Conservation (phyloP, 2,113 vertebrate species). For the Apaloderma vittatum region DNA sequence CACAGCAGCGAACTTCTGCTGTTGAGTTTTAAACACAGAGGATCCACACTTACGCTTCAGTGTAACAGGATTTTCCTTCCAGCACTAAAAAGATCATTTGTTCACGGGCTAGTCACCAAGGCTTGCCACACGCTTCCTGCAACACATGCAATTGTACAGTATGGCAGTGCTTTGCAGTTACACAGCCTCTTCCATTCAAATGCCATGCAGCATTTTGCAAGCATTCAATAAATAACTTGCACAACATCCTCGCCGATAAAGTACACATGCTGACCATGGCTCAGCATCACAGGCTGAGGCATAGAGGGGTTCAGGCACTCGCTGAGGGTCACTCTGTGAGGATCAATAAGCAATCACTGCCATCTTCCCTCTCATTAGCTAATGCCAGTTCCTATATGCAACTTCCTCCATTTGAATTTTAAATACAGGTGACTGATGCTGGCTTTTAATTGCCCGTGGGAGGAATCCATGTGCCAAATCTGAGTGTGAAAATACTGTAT, state of each 20-base stretch:
- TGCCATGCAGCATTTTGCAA: background rate
- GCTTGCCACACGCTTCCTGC: background rate
- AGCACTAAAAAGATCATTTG: background rate
- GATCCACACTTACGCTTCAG: background rate
- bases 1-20: background rate
- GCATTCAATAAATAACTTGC: conserved; percentile 21
- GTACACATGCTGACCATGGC: background rate
- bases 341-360: background rate
- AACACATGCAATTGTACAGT: background rate
- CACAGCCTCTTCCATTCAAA: background rate
- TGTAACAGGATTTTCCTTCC: background rate
- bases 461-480: background rate
- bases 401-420: background rate
- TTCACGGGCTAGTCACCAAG: background rate
- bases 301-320: background rate
- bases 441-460: background rate
- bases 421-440: conserved; percentile 4
- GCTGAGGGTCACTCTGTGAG: background rate
- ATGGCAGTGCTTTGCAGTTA: background rate
- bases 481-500: background rate
- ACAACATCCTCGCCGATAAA: conserved; percentile 28
- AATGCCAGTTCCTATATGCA: background rate
- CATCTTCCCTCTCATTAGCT: background rate
- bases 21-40: accelerated
- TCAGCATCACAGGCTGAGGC: background rate